Percentiles rank a stretch among this genome's conserved stretches.
These are phyloP conservation scores for Petroica traversi DNA, from an alignment of 2,113 vertebrate genomes.

Conservation along the genomic window DNA sequence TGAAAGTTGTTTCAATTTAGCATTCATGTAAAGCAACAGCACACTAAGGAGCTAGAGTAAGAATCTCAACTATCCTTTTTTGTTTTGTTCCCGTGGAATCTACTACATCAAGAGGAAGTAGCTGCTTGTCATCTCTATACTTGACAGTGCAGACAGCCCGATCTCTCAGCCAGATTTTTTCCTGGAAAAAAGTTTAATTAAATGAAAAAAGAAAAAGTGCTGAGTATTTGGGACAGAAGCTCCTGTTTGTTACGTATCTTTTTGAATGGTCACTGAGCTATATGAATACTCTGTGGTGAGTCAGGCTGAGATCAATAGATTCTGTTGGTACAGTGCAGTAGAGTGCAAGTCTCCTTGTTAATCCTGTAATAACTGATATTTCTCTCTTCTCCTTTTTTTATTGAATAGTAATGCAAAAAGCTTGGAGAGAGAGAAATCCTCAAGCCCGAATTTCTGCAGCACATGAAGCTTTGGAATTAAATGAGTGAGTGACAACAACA, in stretches of 20 bases:
- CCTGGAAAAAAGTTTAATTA: neutral
- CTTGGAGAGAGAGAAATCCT: constrained; percentile 97
- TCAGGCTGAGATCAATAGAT: neutral
- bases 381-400: constrained; percentile 41
- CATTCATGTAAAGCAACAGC: neutral
- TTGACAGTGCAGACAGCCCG: neutral
- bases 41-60: neutral
- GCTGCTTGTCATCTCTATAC: neutral
- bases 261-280: neutral
- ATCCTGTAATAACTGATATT: constrained; percentile 23
- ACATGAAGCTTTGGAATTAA: constrained; percentile 96
- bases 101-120: neutral
- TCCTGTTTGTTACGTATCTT: neutral
- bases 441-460: constrained; percentile 97
- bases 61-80: neutral
- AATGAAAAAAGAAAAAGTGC: neutral
- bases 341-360: neutral
- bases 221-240: neutral
- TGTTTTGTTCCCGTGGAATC: neutral
- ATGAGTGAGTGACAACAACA: constrained; percentile 85
- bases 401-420: constrained; percentile 95
- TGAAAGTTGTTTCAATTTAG: neutral
- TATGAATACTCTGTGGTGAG: neutral
- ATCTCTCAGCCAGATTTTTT: neutral
- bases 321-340: neutral